Evolutionary conservation across 2,888 invertebrate genomes (phyloP).

Genomic region (Mechanitis messenoides): DNA sequence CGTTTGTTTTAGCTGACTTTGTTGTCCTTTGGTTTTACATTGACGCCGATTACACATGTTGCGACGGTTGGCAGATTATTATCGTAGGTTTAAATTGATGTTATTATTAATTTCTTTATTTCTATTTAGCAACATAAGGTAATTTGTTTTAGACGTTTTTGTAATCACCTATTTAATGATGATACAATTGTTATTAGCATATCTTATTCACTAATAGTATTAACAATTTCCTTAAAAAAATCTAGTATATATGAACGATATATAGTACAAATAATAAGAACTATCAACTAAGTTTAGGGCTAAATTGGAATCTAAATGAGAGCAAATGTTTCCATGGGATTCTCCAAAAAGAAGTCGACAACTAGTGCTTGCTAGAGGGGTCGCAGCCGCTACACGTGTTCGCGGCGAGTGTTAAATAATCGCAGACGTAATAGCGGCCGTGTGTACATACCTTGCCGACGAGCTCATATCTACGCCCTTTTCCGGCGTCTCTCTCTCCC

Average conservation of each 20-base stretch:
- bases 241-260: too few species aligned
- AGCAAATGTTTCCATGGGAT: conserved; percentile 14
- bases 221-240: too few species aligned
- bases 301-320: conserved; percentile 14
- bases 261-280: background rate
- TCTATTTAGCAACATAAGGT: background rate
- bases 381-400: conserved; percentile 28
- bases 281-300: conserved; percentile 5
- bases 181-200: too few species aligned
- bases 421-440: conserved; percentile 31
- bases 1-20: conserved; percentile 6
- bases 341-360: conserved; percentile 16
- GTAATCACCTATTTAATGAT: too few species aligned
- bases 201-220: too few species aligned
- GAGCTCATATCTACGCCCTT: conserved; percentile 28
- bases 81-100: background rate
- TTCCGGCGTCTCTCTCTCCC: conserved; percentile 18
- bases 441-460: conserved; percentile 21
- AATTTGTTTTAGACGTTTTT: too few species aligned
- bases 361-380: conserved; percentile 22
- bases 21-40: background rate
- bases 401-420: conserved; percentile 27
- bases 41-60: conserved; percentile 9
- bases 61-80: conserved; percentile 22
- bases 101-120: background rate